phyloP scores from a whole-genome alignment of 1,140 invertebrate species.

The Mactra quadrangularis region DNA sequence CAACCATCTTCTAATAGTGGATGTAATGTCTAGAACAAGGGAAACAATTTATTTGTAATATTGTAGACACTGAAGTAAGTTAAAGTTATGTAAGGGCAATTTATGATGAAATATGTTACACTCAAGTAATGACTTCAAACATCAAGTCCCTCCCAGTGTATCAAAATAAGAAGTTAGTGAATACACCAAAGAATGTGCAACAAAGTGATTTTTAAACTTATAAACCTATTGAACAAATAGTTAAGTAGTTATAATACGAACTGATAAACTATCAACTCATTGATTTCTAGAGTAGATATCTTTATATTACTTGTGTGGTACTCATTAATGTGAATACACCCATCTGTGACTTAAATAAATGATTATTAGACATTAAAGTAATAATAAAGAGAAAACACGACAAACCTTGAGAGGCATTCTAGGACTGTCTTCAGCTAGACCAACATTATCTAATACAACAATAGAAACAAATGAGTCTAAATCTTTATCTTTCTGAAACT shows the following conservation, averaged over 20 bases:
- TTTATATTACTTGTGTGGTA: too few species aligned
- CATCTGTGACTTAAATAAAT: not conserved
- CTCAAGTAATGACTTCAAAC: too few species aligned
- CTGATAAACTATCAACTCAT: too few species aligned
- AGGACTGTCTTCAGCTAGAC: slow-evolving; percentile 79
- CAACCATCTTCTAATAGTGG: slow-evolving; percentile 67
- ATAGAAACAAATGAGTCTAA: slow-evolving; percentile 76
- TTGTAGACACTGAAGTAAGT: too few species aligned
- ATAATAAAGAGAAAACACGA: not conserved
- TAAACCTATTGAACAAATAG: not conserved
- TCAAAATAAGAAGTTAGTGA: too few species aligned
- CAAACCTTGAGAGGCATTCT: slow-evolving; percentile 81
- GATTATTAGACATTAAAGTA: not conserved
- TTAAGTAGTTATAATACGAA: not conserved
- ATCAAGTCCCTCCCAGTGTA: too few species aligned
- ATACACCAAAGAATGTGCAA: too few species aligned
- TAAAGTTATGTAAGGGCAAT: too few species aligned
- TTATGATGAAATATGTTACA: too few species aligned
- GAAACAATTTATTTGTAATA: too few species aligned
- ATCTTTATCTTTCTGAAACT: slow-evolving; percentile 77
- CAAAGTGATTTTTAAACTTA: too few species aligned
- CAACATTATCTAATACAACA: slow-evolving; percentile 81
- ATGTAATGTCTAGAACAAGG: slow-evolving; percentile 57
- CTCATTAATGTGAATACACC: not conserved
- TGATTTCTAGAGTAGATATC: too few species aligned